Percentiles rank a stretch among this genome's conserved stretches.
Conservation (phyloP, 1,140 invertebrate genomes). For the Macrocentrus cingulum region DNA sequence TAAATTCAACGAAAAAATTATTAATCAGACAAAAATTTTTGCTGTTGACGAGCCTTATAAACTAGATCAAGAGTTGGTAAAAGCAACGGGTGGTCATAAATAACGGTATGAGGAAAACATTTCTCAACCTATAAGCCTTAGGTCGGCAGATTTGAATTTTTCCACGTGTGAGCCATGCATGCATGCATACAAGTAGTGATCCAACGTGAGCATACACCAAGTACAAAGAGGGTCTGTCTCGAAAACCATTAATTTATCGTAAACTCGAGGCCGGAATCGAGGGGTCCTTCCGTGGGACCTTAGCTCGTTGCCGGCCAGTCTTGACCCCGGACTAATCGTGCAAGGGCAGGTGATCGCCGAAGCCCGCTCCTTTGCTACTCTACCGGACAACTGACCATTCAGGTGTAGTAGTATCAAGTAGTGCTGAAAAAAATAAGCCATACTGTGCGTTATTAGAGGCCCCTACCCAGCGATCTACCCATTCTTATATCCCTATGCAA, state of each 20-base stretch:
- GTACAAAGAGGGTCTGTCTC: constrained; percentile 9
- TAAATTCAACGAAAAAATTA: too few relatives aligned
- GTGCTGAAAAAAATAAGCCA: background rate
- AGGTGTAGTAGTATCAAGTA: constrained; percentile 1
- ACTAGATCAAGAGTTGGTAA: background rate
- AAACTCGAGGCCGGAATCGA: constrained; percentile 34
- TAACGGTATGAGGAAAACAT: constrained; percentile 5
- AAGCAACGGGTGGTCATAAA: constrained; percentile 4
- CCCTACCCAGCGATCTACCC: background rate
- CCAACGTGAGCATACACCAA: constrained; percentile 1
- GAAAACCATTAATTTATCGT: constrained; percentile 53
- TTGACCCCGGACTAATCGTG: constrained; percentile 54
- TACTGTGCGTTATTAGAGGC: background rate
- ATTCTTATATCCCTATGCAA: constrained; percentile 17
- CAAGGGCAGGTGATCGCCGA: constrained; percentile 47
- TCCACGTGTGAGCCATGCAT: background rate
- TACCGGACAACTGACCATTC: constrained; percentile 18
- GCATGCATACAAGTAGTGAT: background rate
- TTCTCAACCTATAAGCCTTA: background rate
- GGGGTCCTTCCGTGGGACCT: constrained; percentile 28
- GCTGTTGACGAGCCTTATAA: too few relatives aligned
- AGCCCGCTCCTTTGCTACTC: background rate
- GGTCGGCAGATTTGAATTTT: constrained; percentile 11
- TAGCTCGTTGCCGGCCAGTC: constrained; percentile 32
- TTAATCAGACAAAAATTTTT: too few relatives aligned